Conservation (phyloP, 2,888 invertebrate genomes). For the Pachliopta kotzebuea region DNA sequence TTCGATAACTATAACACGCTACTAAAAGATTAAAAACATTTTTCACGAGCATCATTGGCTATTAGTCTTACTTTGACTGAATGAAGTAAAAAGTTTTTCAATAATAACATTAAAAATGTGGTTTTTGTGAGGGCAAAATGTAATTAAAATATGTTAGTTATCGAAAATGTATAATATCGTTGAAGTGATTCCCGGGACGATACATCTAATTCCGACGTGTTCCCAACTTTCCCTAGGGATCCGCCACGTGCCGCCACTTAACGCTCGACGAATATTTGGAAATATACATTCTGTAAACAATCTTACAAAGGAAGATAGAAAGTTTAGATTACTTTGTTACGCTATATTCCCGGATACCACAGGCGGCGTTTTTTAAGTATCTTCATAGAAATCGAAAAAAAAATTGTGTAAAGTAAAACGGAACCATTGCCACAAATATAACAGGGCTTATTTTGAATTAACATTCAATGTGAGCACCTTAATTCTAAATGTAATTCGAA, state of each 20-base stretch:
- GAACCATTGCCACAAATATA: slow-evolving; percentile 54
- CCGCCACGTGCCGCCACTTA: slow-evolving; percentile 75
- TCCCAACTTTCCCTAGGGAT: slow-evolving; percentile 56
- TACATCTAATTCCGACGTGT: slow-evolving; percentile 68
- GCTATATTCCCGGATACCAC: slow-evolving; percentile 52
- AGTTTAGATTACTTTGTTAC: slow-evolving; percentile 57
- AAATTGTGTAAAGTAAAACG: slow-evolving; percentile 71
- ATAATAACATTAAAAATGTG: neutral
- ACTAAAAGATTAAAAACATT: slow-evolving; percentile 27
- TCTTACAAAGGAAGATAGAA: slow-evolving; percentile 39
- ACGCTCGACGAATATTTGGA: slow-evolving; percentile 57
- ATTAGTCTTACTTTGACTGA: slow-evolving; percentile 22
- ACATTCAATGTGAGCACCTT: slow-evolving; percentile 25
- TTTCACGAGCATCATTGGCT: slow-evolving; percentile 17
- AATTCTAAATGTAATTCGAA: slow-evolving; percentile 25
- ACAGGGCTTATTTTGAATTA: slow-evolving; percentile 24
- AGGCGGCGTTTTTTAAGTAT: slow-evolving; percentile 59
- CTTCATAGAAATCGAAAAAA: slow-evolving; percentile 65
- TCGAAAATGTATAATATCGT: slow-evolving; percentile 55
- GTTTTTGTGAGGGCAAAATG: neutral
- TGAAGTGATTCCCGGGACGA: slow-evolving; percentile 66
- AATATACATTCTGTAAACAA: slow-evolving; percentile 43
- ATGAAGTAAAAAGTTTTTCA: slow-evolving; percentile 21
- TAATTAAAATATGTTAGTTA: neutral
- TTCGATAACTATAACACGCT: slow-evolving; percentile 13